phyloP scores from a whole-genome alignment of 2,888 invertebrate species.

The Polydrusus pterygomalis region DNA sequence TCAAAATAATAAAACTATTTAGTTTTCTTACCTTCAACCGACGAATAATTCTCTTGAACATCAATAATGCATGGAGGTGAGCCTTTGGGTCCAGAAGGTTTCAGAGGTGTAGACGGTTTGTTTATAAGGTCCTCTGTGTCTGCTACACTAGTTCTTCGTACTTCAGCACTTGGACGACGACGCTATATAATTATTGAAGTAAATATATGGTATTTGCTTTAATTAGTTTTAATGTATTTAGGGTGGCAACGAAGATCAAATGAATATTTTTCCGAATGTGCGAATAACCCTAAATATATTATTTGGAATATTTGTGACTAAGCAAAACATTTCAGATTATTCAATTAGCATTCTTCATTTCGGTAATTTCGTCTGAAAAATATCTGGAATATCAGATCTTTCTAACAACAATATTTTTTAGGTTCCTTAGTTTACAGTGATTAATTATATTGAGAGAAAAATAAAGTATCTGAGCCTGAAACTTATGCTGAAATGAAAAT shows the following conservation, averaged over 20 bases:
- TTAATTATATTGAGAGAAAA: no score
- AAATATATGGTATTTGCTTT: neutral
- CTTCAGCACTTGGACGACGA: conserved; percentile 92
- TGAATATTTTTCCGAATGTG: neutral
- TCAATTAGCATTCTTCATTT: no score
- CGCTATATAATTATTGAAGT: conserved; percentile 72
- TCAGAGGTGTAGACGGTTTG: conserved; percentile 92
- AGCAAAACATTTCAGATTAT: neutral
- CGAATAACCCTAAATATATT: conserved; percentile 5
- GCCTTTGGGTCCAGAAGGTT: conserved; percentile 85
- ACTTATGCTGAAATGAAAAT: no score
- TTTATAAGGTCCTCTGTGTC: conserved; percentile 94
- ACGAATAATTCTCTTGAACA: conserved; percentile 95
- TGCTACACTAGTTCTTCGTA: conserved; percentile 91
- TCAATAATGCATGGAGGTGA: conserved; percentile 91
- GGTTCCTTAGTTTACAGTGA: no score
- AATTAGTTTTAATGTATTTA: conserved; percentile 15
- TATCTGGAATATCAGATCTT: no score
- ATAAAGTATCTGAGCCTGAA: no score
- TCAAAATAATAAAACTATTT: neutral
- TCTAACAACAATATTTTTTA: no score
- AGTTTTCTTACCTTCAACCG: conserved; percentile 88
- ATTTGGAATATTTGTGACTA: neutral
- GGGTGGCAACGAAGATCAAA: neutral
- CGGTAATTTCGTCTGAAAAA: no score